A percentile compares a stretch with the other conserved stretches of the same genome.
phyloP scores from a whole-genome alignment of 2,113 vertebrate genomes.

The Pterocles orientalis region DNA sequence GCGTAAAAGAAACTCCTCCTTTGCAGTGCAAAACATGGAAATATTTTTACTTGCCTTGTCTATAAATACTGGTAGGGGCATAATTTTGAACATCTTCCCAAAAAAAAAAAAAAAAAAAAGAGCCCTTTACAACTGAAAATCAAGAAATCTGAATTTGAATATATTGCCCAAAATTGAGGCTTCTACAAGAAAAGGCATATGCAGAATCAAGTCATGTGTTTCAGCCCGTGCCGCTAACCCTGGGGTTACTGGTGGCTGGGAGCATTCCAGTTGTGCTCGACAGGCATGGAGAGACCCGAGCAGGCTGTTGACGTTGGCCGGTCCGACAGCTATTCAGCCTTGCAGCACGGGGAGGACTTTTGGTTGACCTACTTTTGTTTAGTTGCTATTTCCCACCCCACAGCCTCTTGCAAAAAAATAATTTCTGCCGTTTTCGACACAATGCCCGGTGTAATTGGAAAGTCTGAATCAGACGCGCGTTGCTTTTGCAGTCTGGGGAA shows the following conservation, averaged over 20 bases:
- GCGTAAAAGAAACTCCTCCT: not conserved
- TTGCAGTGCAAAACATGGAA: not conserved
- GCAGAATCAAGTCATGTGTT: not conserved
- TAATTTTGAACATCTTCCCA: not conserved
- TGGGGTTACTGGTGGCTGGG: not conserved
- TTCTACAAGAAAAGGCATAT: not conserved
- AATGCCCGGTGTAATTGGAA: not conserved
- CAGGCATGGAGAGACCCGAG: not conserved
- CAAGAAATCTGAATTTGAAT: not conserved
- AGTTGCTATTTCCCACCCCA: not conserved
- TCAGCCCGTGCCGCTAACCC: not conserved
- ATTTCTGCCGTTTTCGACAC: not conserved
- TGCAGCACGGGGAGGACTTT: not conserved
- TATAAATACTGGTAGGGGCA: not conserved
- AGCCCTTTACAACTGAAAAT: not conserved
- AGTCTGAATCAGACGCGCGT: slow-evolving; percentile 8
- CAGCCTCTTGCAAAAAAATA: not conserved
- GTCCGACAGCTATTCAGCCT: not conserved
- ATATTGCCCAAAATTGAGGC: not conserved
- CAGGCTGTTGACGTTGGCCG: fast-evolving
- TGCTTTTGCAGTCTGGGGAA: not conserved
- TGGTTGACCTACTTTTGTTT: slow-evolving; percentile 10
- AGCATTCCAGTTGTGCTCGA: not conserved
- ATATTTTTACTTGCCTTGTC: slow-evolving; percentile 3
- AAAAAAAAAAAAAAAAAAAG: not conserved